Percentiles rank a stretch among this genome's conserved stretches.
Conservation (phyloP, 2,888 invertebrate species). For the Clitarchus hookeri region DNA sequence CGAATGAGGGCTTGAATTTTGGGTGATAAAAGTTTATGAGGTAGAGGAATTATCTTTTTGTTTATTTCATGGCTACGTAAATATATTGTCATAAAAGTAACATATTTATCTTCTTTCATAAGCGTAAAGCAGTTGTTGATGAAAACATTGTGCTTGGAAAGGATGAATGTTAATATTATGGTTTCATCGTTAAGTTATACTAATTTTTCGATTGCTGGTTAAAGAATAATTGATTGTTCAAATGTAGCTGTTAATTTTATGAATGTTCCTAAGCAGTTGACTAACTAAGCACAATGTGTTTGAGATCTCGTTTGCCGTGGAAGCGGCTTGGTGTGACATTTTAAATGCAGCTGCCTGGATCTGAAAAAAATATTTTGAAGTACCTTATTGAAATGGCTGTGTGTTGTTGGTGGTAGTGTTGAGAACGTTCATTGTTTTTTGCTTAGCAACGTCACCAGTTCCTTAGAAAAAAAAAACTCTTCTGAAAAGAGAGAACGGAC, state of each 20-base stretch:
- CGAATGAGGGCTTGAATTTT: background rate
- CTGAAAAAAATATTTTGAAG: conserved; percentile 14
- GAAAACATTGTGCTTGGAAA: background rate
- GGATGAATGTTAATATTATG: background rate
- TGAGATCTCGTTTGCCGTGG: conserved; percentile 1
- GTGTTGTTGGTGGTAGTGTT: conserved; percentile 14
- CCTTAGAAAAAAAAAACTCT: conserved; percentile 6
- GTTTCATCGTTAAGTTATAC: background rate
- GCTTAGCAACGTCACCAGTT: conserved; percentile 8
- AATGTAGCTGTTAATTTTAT: background rate
- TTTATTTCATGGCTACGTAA: background rate
- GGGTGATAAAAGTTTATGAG: background rate
- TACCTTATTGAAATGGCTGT: conserved; percentile 14
- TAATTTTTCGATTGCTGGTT: background rate
- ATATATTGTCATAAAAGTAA: background rate
- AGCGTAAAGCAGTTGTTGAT: background rate
- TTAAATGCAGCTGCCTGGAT: conserved; percentile 9
- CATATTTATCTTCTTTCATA: background rate
- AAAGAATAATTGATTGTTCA: background rate
- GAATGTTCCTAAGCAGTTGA: conserved; percentile 8
- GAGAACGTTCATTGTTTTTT: conserved; percentile 11
- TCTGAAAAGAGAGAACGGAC: conserved; percentile 1
- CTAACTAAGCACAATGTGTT: background rate
- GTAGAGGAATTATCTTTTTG: background rate
- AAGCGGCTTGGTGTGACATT: background rate